A percentile compares a stretch with the other conserved stretches of the same genome.
Evolutionary conservation across 2,113 vertebrate genomes (phyloP).

Genomic region (Oostethus manadensis): DNA sequence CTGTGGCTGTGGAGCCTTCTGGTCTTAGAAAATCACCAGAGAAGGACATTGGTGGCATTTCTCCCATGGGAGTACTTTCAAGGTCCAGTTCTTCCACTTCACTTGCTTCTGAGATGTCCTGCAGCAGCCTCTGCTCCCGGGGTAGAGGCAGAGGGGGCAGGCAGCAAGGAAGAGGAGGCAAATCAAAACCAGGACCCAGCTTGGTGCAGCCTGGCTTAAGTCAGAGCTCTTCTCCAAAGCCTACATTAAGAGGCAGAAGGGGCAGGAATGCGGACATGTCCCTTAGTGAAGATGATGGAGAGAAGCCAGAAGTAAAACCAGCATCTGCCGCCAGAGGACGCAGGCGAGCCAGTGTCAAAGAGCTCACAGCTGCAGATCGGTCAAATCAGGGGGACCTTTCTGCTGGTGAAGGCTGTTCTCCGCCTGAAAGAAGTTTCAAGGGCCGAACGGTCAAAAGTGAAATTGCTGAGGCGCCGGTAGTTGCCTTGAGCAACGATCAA

Average conservation of each 20-base stretch:
- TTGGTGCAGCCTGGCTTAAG: neutral
- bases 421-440: conserved; percentile 22
- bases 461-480: neutral
- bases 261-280: conserved; percentile 14
- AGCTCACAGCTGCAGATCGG: conserved; percentile 9
- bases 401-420: conserved; percentile 3
- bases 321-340: conserved; percentile 48
- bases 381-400: conserved; percentile 10
- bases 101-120: conserved; percentile 38
- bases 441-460: conserved; percentile 21
- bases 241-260: conserved; percentile 30
- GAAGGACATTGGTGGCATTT: conserved; percentile 2
- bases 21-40: neutral
- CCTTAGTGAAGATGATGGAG: neutral
- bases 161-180: conserved; percentile 40
- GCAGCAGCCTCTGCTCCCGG: conserved; percentile 26
- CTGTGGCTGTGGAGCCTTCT: conserved; percentile 16
- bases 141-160: conserved; percentile 37
- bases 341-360: conserved; percentile 6
- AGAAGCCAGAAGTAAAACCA: conserved; percentile 14
- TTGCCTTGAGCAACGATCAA: conserved; percentile 1
- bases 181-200: conserved; percentile 7
- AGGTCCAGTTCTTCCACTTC: conserved; percentile 50
- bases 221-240: conserved; percentile 15
- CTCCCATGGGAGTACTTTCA: conserved; percentile 17